These are phyloP conservation scores for Melieria omissa DNA, from an alignment of 2,888 invertebrate species.

Conservation along the genomic window DNA sequence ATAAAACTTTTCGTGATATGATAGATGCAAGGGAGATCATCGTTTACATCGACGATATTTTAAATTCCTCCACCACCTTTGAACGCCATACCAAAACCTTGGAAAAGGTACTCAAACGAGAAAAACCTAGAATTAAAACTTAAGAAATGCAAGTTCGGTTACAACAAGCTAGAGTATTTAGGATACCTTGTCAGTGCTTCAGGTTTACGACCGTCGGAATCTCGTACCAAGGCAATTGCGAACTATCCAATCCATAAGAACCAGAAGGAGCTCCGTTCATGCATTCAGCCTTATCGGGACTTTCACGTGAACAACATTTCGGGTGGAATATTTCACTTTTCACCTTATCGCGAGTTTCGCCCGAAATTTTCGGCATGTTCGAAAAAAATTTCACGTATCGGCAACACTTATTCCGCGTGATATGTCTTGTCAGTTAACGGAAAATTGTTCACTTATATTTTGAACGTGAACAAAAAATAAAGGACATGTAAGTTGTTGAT, in stretches of 20 bases:
- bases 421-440: too few species aligned
- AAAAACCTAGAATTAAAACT: conserved; percentile 30
- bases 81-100: not conserved
- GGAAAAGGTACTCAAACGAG: conserved; percentile 1
- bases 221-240: conserved; percentile 21
- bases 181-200: conserved; percentile 24
- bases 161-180: conserved; percentile 29
- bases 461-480: too few species aligned
- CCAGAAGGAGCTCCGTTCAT: conserved; percentile 8
- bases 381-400: too few species aligned
- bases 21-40: conserved; percentile 14
- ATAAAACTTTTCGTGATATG: conserved; percentile 8
- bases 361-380: too few species aligned
- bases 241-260: conserved; percentile 22
- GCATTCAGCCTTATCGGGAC: too few species aligned
- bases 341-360: too few species aligned
- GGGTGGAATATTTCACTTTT: too few species aligned
- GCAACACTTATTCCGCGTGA: too few species aligned
- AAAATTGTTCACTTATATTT: too few species aligned
- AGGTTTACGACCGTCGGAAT: conserved; percentile 25
- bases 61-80: not conserved
- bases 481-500: too few species aligned
- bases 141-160: conserved; percentile 32
- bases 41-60: conserved; percentile 13
- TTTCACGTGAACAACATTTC: too few species aligned